Base-by-base conservation (phyloP, 64 coral and sea anemone genomes). In the Montipora foliosa region DNA sequence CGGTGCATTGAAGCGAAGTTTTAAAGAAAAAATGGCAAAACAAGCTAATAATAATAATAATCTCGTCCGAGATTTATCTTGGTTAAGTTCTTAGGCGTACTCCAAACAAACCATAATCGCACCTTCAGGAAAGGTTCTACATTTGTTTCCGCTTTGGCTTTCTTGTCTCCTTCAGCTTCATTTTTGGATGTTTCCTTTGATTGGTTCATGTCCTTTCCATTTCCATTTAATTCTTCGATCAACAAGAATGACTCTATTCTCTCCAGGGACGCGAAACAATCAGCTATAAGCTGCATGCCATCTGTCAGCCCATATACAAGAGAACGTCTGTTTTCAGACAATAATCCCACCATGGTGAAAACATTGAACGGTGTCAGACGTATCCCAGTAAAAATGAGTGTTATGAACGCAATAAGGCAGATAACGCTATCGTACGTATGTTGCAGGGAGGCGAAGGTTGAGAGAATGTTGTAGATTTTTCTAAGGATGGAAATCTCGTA, bases 401-500 rank as follows among this genome's bases (percentile, higher is more conserved):
- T 98, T 51, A 98, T 88, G 47, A 98, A 98, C 4, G 96, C 96
- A 60, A 98, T 98, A 59, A 98, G 50, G 49, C 96, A 98, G 79
- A 98, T 98, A 24, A 98, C 96, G 79, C 96, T 98, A 14, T 98
- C 96, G 68, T 98, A 98, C 4, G 96, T 98, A 68, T 98, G 96
- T 19, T 98, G 96, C 12, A 98, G 58, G 10, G 96, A 98, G 5
- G 96, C 96, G 72, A 98, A 98, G 10, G 93, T 95, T 67, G 96
- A 89, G 16, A 98, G 96, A 12, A 98, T 98, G 6, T 93, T 93
- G 60, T 98, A 98, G 77, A 98, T 98, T 77, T 95, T 98, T 11
- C 83, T 90, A 72, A 98, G 66, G 87, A 98, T 95, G 12, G 81
- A 75, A 9, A 98, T 68, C 37, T 98, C 96, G 57, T 78, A 79